Evolutionary conservation across 2,797 vertebrate species (phyloP), one percentile per base, ranked within the genome.

Genomic region (Enteromius radiatus): DNA sequence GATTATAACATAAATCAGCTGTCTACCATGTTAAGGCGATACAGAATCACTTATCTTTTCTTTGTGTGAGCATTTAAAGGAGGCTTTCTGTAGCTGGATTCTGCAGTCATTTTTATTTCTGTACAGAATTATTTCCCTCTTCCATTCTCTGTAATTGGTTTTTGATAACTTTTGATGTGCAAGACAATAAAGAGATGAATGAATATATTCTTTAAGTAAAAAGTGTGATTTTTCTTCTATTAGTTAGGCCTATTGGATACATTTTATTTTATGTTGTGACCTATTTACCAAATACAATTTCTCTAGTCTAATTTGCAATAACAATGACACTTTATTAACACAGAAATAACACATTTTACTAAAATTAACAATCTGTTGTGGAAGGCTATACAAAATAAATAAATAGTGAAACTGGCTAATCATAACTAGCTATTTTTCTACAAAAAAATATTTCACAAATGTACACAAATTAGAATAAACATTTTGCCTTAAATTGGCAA

Each of bases 101-200:
- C 84, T 86, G 89, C 76, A 81, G 80, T 86, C 84, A 88, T 36
- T 45, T 56, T 70, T 64, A 67, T 36, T 87, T 83, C 70, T 87
- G 81, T 84, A 78, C 87, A 83, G 82, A 87, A 68, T 86, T 84
- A 88, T 86, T 84, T 91, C 33, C 84, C 84, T 90, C 74, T 84
- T 90, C 31, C 86, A 86, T 90, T 88, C 87, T 88, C 90, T 91
- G 87, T 93, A 87, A 84, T 81, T 91, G 90, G 88, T 93, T 95
- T 89, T 95, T 94, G 90, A 94, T 94, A 93, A 94, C 90, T 94
- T 94, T 93, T 95, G 92, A 92, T 93, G 94, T 95, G 92, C 69
- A 92, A 92, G 90, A 54, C 70, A 88, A 73, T 43, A 91, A 91
- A 90, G 91, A 83, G 92, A 93, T 21, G 59, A 65, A 81, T 86